Evolutionary conservation across 2,888 invertebrate genomes (phyloP).

Genomic region (Papilio gigon): DNA sequence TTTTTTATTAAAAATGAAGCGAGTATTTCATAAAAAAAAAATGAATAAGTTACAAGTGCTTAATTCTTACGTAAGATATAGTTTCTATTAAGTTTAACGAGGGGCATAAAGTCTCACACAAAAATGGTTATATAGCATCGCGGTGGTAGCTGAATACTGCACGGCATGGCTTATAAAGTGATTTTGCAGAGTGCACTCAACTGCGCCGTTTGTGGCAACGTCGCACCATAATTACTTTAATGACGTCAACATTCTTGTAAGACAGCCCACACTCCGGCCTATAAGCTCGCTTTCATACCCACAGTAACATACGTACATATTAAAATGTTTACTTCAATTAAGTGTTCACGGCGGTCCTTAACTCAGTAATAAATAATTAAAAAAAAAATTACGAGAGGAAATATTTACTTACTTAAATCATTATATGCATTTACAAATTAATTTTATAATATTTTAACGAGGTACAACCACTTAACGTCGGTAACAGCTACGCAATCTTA

Average conservation of each 20-base stretch:
- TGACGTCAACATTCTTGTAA: constrained; percentile 52
- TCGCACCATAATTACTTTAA: constrained; percentile 55
- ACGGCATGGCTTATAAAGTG: constrained; percentile 69
- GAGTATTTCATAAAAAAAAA: constrained; percentile 47
- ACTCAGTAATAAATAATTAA: constrained; percentile 38
- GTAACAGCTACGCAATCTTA: constrained; percentile 1
- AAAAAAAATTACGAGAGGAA: constrained; percentile 25
- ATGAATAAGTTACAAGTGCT: constrained; percentile 46
- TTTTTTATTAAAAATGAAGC: constrained; percentile 34
- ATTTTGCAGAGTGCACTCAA: constrained; percentile 68
- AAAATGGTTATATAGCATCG: constrained; percentile 58
- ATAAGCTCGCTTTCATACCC: constrained; percentile 38
- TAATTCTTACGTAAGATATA: constrained; percentile 49
- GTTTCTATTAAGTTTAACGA: constrained; percentile 56
- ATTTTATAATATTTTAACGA: constrained; percentile 16
- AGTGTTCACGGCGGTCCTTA: constrained; percentile 23
- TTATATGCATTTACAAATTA: constrained; percentile 23
- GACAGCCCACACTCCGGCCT: constrained; percentile 46
- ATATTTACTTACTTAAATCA: constrained; percentile 33
- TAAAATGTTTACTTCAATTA: constrained; percentile 39
- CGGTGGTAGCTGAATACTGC: constrained; percentile 50
- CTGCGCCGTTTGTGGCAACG: constrained; percentile 40
- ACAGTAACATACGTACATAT: constrained; percentile 38
- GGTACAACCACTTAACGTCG: constrained; percentile 1
- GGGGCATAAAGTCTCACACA: constrained; percentile 51